Conservation (phyloP, 2,797 vertebrate species). For the Thamnophis elegans region DNA sequence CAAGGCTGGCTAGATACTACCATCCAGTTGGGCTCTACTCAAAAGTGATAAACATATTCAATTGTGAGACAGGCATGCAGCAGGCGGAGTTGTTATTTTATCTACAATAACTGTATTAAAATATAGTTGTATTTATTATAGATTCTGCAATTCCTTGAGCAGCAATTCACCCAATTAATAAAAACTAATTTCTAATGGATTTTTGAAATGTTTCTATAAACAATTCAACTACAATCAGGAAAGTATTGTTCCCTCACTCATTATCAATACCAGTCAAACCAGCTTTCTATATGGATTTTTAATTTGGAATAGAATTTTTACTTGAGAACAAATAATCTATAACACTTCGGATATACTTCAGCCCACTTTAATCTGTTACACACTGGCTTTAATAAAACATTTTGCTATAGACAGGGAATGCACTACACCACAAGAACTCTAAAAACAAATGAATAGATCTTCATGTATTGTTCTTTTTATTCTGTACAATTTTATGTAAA, state of each 20-base stretch:
- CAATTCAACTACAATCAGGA: background rate
- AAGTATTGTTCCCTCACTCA: background rate
- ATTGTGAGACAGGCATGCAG: background rate
- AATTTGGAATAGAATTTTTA: background rate
- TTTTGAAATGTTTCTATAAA: background rate
- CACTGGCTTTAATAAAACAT: background rate
- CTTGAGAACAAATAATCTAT: background rate
- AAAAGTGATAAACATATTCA: background rate
- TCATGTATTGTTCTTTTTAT: background rate
- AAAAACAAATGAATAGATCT: background rate
- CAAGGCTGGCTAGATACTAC: background rate
- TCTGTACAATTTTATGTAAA: background rate
- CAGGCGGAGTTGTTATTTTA: background rate
- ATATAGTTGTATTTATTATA: background rate
- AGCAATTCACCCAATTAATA: background rate
- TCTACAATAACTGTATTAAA: background rate
- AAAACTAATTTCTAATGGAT: background rate
- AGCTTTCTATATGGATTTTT: slow-evolving; percentile 14
- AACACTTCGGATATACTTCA: background rate
- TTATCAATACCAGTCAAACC: background rate
- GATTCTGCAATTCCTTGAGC: background rate
- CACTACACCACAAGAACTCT: background rate
- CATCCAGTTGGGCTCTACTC: background rate
- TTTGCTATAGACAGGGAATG: background rate
- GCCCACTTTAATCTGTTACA: background rate